Base-by-base conservation (phyloP, 2,797 vertebrate genomes). In the Oophaga sylvatica region DNA sequence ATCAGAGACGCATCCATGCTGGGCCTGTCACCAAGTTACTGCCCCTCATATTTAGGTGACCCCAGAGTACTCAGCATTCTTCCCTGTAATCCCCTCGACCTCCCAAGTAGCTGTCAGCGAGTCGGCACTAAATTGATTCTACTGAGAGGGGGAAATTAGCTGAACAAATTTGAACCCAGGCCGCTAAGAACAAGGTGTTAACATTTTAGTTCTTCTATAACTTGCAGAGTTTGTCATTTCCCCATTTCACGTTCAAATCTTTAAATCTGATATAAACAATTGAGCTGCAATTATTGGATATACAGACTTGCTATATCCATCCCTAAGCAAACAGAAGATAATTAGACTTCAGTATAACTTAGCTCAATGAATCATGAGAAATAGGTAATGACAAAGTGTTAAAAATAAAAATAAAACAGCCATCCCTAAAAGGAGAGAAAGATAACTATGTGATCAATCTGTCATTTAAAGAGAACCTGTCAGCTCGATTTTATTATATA, bases 31-130 rank as follows among this genome's bases (percentile, higher is more conserved):
- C 48, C 22, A 26, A 17, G 53, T 31, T 59, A 15, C 48, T 53
- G 75, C 13, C 56, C 48, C 48, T 57, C n/a, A 59, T 78, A 57
- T 59, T 53, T 53, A 59, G 76, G 78, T 22, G 56, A 57, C 60
- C 19, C 26, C 29, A 62, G 29, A 19, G 35, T 60, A 41, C 59
- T 60, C 78, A 60, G 57, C 56, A 60, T 60, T 80, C 56, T 62
- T 62, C 16, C 20, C 6, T 60, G 20, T 80, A 80, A 80, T 80
- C 78, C 57, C 57, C 57, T 60, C 57, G 35, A 80, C 78, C 57
- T 60, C 56, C 78, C 57, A 80, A 60, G 56, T 80, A 80, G 56
- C n/a, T 60, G 71, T 75, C 48, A 78, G 76, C 53, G 15, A 57
- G 76, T 29, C 8, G n/a, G n/a, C 53, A 78, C 6, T 78, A 31